A percentile compares a stretch with the other conserved stretches of the same genome.
phyloP scores from a whole-genome alignment of 2,113 vertebrate species.

The Hemiscyllium ocellatum region DNA sequence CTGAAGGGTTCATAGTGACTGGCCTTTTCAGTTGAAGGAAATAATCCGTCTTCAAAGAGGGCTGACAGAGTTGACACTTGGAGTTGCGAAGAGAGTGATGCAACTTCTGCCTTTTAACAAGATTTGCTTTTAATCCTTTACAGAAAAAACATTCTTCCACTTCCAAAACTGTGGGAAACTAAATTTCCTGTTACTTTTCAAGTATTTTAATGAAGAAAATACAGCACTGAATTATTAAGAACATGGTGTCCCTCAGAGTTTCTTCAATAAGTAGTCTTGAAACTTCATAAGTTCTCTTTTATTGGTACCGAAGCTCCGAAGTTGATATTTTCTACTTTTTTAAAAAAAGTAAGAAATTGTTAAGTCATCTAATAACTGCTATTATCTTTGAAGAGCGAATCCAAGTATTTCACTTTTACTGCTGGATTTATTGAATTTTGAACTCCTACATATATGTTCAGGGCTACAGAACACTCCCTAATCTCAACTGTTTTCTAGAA shows the following conservation, averaged over 20 bases:
- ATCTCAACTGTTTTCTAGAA: background rate
- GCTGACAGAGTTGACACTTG: background rate
- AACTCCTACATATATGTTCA: background rate
- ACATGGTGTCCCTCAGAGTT: background rate
- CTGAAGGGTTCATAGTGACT: no score
- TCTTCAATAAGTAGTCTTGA: background rate
- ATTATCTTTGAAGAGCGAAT: background rate
- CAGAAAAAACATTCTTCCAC: background rate
- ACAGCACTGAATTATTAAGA: background rate
- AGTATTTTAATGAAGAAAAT: background rate
- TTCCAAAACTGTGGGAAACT: conserved; percentile 11
- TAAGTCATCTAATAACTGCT: background rate
- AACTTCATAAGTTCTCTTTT: background rate
- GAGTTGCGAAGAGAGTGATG: background rate
- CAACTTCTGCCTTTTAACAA: background rate
- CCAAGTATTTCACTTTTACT: background rate
- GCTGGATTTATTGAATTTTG: background rate
- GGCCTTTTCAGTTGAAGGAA: background rate
- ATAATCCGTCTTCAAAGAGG: background rate
- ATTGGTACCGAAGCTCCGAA: background rate
- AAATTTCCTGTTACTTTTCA: conserved; percentile 4
- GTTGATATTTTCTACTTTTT: background rate
- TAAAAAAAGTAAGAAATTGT: background rate
- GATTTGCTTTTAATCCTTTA: conserved; percentile 14
- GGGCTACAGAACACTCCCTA: background rate